A percentile compares a stretch with the other conserved stretches of the same genome.
These are phyloP conservation scores for Rhincodon typus DNA, from an alignment of 2,797 vertebrate genomes.

Conservation along the genomic window DNA sequence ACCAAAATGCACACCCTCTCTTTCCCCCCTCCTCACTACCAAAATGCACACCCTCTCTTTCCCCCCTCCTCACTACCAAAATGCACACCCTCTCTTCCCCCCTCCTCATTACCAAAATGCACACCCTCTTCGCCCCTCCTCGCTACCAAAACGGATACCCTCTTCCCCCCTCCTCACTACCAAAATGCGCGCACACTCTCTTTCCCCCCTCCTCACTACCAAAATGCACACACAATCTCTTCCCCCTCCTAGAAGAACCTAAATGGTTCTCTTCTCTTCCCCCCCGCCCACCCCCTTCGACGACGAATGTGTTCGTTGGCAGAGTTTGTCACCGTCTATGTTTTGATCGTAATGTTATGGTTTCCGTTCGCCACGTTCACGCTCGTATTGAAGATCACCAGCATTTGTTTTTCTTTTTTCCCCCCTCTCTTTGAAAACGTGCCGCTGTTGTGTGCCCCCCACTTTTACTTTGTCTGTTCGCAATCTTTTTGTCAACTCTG, in stretches of 20 bases:
- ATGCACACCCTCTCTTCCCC: too few relatives aligned
- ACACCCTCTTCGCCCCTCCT: too few relatives aligned
- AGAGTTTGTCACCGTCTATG: not conserved
- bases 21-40: too few relatives aligned
- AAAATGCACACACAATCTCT: not conserved
- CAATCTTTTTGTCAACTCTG: not conserved
- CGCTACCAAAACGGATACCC: not conserved
- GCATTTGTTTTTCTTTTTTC: not conserved
- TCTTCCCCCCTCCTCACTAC: too few relatives aligned
- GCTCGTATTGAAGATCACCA: not conserved
- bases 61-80: too few relatives aligned
- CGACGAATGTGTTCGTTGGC: not conserved
- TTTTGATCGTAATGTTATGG: constrained; percentile 34
- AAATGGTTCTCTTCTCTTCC: not conserved
- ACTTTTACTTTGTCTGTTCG: not conserved
- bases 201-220: not conserved
- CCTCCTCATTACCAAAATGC: too few relatives aligned
- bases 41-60: too few relatives aligned
- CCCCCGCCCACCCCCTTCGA: not conserved
- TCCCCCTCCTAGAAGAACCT: not conserved
- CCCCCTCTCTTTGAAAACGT: not conserved
- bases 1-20: too few relatives aligned
- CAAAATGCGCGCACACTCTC: not conserved
- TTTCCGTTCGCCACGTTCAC: not conserved
- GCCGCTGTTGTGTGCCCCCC: not conserved